These are phyloP conservation scores for Sorex araneus DNA, from an alignment of 2,113 vertebrate species.

Conservation along the genomic window DNA sequence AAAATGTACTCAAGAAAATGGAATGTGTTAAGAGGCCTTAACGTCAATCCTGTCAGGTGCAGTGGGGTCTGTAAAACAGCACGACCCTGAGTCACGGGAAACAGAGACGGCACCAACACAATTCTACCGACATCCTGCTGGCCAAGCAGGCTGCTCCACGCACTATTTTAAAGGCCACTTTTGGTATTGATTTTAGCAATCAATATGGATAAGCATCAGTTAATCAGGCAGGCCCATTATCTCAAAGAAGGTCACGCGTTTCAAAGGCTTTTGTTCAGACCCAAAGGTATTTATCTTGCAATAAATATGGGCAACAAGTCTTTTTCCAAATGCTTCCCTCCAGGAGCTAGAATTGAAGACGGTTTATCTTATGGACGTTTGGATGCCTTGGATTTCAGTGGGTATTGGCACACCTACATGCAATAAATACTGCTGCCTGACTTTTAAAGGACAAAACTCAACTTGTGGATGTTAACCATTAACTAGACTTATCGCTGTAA, in stretches of 20 bases:
- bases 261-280: neutral
- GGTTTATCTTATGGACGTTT: neutral
- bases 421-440: neutral
- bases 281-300: neutral
- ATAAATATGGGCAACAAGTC: neutral
- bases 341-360: neutral
- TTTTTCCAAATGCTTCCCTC: neutral
- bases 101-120: neutral
- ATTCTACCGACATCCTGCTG: neutral
- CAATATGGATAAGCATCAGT: neutral
- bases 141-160: neutral
- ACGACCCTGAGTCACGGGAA: neutral
- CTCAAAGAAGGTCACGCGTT: constrained; percentile 47
- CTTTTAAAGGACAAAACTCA: neutral
- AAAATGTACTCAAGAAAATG: constrained; percentile 6
- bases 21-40: constrained; percentile 23
- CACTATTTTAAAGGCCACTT: constrained; percentile 20
- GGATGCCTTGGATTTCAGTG: constrained; percentile 43
- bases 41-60: neutral
- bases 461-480: neutral
- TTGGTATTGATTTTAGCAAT: constrained; percentile 30
- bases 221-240: constrained; percentile 35
- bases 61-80: neutral
- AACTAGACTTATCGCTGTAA: neutral
- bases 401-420: neutral